A percentile compares a stretch with the other conserved stretches of the same genome.
Conservation (phyloP, 1,140 invertebrate species). For the Anagrus nilaparvatae region DNA sequence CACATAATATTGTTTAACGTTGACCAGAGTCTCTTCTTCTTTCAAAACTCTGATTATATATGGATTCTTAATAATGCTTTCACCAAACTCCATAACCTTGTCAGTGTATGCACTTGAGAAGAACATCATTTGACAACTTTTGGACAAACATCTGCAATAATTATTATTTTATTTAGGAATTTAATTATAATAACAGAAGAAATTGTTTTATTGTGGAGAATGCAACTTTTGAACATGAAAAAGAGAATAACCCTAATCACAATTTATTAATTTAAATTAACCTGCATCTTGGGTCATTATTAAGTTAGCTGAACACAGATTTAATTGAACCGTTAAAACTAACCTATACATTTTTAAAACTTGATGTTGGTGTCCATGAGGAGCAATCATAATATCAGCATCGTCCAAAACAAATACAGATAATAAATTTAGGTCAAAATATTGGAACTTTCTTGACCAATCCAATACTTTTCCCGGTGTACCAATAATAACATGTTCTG, state of each 20-base stretch:
- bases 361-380: conserved; percentile 94
- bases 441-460: conserved; percentile 76
- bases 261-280: neutral
- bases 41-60: conserved; percentile 75
- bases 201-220: no score
- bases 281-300: neutral
- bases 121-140: conserved; percentile 91
- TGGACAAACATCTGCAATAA: conserved; percentile 48
- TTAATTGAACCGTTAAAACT: conserved; percentile 10
- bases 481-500: conserved; percentile 92
- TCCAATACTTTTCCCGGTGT: conserved; percentile 89
- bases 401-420: conserved; percentile 94
- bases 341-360: conserved; percentile 89
- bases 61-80: conserved; percentile 84
- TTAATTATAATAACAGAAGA: no score
- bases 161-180: no score
- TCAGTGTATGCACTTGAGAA: conserved; percentile 96
- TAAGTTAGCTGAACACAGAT: conserved; percentile 3
- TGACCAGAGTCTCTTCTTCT: conserved; percentile 93
- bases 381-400: conserved; percentile 98
- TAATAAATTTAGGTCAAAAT: conserved; percentile 82
- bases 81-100: conserved; percentile 92
- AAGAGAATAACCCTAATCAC: no score
- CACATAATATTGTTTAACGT: conserved; percentile 96
- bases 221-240: no score